A percentile compares a stretch with the other conserved stretches of the same genome.
Evolutionary conservation across 2,888 invertebrate species (phyloP).

Genomic region (Graphium colonna): DNA sequence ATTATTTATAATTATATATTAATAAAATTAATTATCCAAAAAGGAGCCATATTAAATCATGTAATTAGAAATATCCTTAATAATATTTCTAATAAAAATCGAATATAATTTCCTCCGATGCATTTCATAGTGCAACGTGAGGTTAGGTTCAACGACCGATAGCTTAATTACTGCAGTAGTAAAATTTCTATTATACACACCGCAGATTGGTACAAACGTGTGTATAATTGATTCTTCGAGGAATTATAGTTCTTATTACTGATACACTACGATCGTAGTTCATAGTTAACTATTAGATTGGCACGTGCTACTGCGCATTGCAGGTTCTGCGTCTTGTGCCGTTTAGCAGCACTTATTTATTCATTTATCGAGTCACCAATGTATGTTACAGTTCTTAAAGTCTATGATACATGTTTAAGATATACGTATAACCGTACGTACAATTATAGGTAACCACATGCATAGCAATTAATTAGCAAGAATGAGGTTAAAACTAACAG

Average conservation of each 20-base stretch:
- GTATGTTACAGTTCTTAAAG: too few relatives aligned
- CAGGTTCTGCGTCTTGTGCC: neutral
- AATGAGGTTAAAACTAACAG: too few relatives aligned
- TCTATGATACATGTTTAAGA: too few relatives aligned
- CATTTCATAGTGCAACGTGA: slow-evolving; percentile 21
- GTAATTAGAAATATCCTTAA: too few relatives aligned
- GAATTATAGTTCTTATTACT: slow-evolving; percentile 21
- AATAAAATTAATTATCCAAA: too few relatives aligned
- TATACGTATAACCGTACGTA: too few relatives aligned
- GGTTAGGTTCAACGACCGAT: slow-evolving; percentile 41
- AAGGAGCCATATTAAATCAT: too few relatives aligned
- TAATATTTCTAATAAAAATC: too few relatives aligned
- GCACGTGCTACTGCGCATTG: slow-evolving; percentile 31
- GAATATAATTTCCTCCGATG: slow-evolving; percentile 3
- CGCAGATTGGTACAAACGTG: neutral
- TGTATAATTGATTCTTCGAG: neutral
- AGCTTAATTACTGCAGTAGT: slow-evolving; percentile 43
- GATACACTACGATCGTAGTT: neutral
- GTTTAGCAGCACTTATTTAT: neutral
- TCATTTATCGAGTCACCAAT: too few relatives aligned
- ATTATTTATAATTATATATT: too few relatives aligned
- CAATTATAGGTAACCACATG: too few relatives aligned
- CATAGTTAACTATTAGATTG: slow-evolving; percentile 23
- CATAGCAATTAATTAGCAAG: too few relatives aligned
- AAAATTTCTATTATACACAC: slow-evolving; percentile 40